A percentile compares a stretch with the other conserved stretches of the same genome.
Conservation (phyloP, 2,888 invertebrate genomes). For the Epistrophe eligans region DNA sequence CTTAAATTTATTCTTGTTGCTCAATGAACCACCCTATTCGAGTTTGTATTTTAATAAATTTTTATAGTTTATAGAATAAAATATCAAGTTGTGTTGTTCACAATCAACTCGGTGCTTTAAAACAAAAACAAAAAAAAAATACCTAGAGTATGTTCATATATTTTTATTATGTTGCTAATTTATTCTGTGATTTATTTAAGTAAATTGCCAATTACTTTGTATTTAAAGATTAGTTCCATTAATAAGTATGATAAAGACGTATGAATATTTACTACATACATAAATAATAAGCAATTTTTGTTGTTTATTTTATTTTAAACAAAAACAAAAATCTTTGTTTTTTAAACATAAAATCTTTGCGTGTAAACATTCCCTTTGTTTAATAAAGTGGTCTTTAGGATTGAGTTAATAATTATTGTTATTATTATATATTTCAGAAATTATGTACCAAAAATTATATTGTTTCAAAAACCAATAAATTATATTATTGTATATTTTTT, state of each 20-base stretch:
- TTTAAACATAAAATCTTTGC: too few species aligned
- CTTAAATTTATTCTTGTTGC: not conserved
- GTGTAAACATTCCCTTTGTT: conserved; percentile 36
- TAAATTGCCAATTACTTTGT: conserved; percentile 41
- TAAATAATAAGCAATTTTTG: conserved; percentile 8
- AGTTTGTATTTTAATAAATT: conserved; percentile 5
- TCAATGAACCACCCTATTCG: conserved; percentile 10
- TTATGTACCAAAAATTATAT: conserved; percentile 4
- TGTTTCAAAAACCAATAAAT: conserved; percentile 55
- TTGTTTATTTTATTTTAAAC: conserved; percentile 13
- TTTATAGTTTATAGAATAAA: conserved; percentile 4
- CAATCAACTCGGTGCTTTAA: conserved; percentile 7
- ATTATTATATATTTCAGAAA: not conserved
- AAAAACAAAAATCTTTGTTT: not conserved
- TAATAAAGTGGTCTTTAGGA: conserved; percentile 23
- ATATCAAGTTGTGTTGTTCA: conserved; percentile 8
- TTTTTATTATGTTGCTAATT: conserved; percentile 49
- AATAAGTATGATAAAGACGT: not conserved
- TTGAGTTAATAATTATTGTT: conserved; percentile 1
- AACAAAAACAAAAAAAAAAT: not conserved
- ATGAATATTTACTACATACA: not conserved
- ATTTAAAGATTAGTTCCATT: conserved; percentile 48
- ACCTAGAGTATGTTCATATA: not conserved
- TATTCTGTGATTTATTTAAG: conserved; percentile 71
- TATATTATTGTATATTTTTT: conserved; percentile 23